Base-by-base conservation (phyloP, 2,888 invertebrate species). In the Tethea ocularis region DNA sequence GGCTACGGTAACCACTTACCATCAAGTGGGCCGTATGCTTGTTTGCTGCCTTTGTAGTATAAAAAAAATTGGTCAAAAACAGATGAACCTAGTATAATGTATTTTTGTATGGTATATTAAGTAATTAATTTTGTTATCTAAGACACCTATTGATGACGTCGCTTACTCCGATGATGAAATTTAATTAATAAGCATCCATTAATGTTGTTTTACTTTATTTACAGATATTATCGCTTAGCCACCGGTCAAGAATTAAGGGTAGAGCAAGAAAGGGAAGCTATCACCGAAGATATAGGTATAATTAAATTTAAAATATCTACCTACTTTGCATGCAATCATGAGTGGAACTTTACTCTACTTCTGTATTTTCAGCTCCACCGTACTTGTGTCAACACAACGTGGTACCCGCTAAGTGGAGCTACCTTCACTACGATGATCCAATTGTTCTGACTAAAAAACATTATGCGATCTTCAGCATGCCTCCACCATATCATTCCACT, bases 341-440 rank as follows among this genome's bases (percentile, higher is more conserved):
- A 56, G 24, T 26, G 22, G 11, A 51, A 51, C n/a, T 55, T 20
- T 41, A 10, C 20, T 60, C 52, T 58, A 57, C 57, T 61, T 58
- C 58, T 57, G 56, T 51, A 33, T 29, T 52, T 52, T 38, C 94
- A 94, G 97, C 97, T 59, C 97, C 97, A 22, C 95, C 96, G 2
- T 98, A 97, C 88, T 93, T 97, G 66, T 95, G 96, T 7, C 96
- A 96, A 80, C 98, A 98, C 86, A 95, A 95, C 70, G 97, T 98
- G 41, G 93, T 96, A 24, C 96, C 97, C 13, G 94, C 96, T 51
- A 94, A 95, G 72, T 98, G 98, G 98, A 97, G 96, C 81, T 98
- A 97, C 80, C 78, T 95, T 56, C 82, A 91, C 67, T 84, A 73
- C 69, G 88, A 90, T 23, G 89, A 91, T 58, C 83, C 93, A 13